Percentiles rank a stretch among this genome's conserved stretches.
Conservation (phyloP, 2,113 vertebrate genomes). For the Tragulus kanchil region DNA sequence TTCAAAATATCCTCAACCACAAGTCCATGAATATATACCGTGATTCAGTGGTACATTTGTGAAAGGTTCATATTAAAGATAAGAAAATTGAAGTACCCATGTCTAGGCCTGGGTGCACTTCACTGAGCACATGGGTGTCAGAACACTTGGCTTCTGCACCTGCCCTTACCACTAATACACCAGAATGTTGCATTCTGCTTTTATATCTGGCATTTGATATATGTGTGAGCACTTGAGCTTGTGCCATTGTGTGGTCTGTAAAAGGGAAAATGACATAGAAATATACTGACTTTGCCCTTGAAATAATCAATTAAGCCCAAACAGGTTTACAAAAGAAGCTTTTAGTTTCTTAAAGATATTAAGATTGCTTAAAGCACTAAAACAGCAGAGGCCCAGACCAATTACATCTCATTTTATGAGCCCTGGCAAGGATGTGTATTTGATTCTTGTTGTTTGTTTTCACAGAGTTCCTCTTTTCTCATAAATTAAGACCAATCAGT, state of each 20-base stretch:
- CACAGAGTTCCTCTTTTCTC: conserved; percentile 69
- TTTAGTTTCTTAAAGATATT: conserved; percentile 81
- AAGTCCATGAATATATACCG: not conserved
- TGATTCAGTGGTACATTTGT: conserved; percentile 12
- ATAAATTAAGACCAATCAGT: conserved; percentile 83
- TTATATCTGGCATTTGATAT: conserved; percentile 42
- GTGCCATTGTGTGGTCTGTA: conserved; percentile 55
- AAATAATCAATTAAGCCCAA: conserved; percentile 76
- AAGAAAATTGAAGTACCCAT: not conserved
- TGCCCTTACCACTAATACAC: not conserved
- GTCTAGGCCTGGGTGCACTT: not conserved
- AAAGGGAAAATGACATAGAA: conserved; percentile 75
- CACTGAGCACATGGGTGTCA: not conserved
- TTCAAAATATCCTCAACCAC: not conserved
- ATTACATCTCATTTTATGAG: conserved; percentile 79
- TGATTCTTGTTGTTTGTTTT: conserved; percentile 82
- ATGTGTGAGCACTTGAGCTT: conserved; percentile 58
- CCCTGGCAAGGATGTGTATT: conserved; percentile 66
- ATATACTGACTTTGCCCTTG: conserved; percentile 80
- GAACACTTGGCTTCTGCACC: not conserved
- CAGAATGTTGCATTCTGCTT: not conserved
- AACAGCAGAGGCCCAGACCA: conserved; percentile 72
- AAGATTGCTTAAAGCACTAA: conserved; percentile 74
- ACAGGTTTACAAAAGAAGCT: conserved; percentile 76
- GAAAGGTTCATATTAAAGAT: conserved; percentile 18